Evolutionary conservation across 30 jellyfish, hydroid and myxozoan genomes (phyloP), one percentile per base, ranked within the genome.

Genomic region (Catostylus mosaicus): DNA sequence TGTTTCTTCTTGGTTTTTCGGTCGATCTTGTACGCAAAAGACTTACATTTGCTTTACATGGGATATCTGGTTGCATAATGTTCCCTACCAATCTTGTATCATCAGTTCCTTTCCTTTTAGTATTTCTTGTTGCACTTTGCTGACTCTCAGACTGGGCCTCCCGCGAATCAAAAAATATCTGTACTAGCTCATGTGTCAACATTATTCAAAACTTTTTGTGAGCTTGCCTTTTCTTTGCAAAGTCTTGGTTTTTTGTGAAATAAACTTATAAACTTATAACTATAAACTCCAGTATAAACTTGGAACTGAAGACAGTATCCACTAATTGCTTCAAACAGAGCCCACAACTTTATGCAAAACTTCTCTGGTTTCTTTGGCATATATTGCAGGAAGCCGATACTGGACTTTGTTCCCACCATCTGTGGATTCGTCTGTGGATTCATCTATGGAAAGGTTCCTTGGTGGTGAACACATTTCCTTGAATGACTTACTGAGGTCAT

Each of bases 281-380:
- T 31, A 3, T 43, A 32, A 80, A 80, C 11, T 43, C 85, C 92
- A 32, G 86, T 54, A 48, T 82, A 82, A 10, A 82, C 40, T 40
- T 82, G 86, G 65, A 82, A 66, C 38, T 68, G 73, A 31, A 69
- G 75, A 51, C 85, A 48, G 59, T 82, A 67, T 16, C 82, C 69
- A 22, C 67, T 56, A 64, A 45, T 29, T 33, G 92, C 64, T 62
- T 82, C 87, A 70, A 78, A 67, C 14, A 67, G 78, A 6, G 86
- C 86, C 87, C 92, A 82, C 20, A 82, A 26, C 54, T 67, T 82
- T 51, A 67, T 67, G 26, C 87, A 80, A 69, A 56, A 69, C 52
- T 82, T 82, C 37, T 67, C 67, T 47, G 92, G 92, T 34, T 82
- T 82, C 73, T 67, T 69, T 31, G 92, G 87, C 92, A 82, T 82